phyloP scores from a whole-genome alignment of 1,140 invertebrate species.

The Eurosta solidaginis region DNA sequence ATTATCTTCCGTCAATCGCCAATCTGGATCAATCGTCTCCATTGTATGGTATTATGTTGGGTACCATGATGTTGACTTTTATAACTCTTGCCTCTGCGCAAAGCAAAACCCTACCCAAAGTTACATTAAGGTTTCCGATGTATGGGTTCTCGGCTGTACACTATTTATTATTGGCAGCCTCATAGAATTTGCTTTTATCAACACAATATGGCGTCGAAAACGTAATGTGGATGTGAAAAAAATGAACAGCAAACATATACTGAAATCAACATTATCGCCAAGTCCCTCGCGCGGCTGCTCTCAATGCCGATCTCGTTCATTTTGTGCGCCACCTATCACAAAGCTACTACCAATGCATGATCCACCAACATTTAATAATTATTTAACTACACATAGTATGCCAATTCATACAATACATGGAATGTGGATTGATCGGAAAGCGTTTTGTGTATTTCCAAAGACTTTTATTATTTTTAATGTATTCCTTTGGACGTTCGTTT shows the following conservation, averaged over 20 bases:
- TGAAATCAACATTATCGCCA: conserved; percentile 81
- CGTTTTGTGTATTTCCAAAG: conserved; percentile 76
- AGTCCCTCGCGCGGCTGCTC: conserved; percentile 72
- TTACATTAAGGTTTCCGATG: too few relatives aligned
- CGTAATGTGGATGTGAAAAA: conserved; percentile 85
- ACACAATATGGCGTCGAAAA: too few relatives aligned
- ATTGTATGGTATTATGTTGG: too few relatives aligned
- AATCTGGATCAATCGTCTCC: too few relatives aligned
- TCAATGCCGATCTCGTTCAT: conserved; percentile 70
- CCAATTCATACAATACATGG: conserved; percentile 52
- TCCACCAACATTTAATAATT: conserved; percentile 43
- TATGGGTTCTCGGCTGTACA: too few relatives aligned
- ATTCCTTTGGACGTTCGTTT: conserved; percentile 83
- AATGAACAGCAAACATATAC: conserved; percentile 80
- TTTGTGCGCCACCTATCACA: too few relatives aligned
- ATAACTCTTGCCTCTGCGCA: too few relatives aligned
- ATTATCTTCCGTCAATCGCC: too few relatives aligned
- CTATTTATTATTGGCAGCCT: too few relatives aligned
- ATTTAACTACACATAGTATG: conserved; percentile 48
- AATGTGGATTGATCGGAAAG: conserved; percentile 79
- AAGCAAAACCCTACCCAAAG: too few relatives aligned
- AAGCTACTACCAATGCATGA: conserved; percentile 52
- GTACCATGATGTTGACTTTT: too few relatives aligned
- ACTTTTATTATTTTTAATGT: conserved; percentile 81
- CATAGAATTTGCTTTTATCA: too few relatives aligned